These are phyloP conservation scores for Nasonovia ribisnigri DNA, from an alignment of 2,888 invertebrate species.

Conservation along the genomic window DNA sequence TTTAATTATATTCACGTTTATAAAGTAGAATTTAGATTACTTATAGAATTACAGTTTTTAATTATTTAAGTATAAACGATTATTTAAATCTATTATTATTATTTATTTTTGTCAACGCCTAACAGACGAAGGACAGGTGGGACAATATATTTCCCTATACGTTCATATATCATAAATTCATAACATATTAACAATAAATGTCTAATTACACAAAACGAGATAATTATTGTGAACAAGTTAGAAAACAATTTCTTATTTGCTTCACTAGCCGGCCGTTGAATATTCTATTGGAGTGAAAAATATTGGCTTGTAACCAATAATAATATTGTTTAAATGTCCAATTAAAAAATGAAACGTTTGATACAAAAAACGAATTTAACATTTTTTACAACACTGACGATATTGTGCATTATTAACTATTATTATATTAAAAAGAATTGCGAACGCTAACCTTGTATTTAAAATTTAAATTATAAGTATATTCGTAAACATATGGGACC, in stretches of 20 bases:
- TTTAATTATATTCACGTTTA: not conserved
- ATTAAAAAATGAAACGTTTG: not conserved
- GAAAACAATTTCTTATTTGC: too few relatives aligned
- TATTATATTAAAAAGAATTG: not conserved
- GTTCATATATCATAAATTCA: not conserved
- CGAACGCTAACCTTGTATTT: not conserved
- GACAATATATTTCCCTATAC: not conserved
- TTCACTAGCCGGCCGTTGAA: too few relatives aligned
- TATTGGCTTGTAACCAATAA: too few relatives aligned
- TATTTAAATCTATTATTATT: not conserved
- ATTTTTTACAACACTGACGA: not conserved
- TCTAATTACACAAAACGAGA: not conserved
- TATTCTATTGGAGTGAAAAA: too few relatives aligned
- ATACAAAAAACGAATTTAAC: not conserved
- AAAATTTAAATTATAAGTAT: not conserved
- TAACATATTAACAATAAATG: not conserved
- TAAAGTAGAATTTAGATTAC: not conserved
- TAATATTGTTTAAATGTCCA: too few relatives aligned
- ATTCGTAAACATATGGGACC: not conserved
- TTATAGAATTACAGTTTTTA: not conserved
- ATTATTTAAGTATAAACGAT: not conserved
- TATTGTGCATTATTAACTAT: not conserved
- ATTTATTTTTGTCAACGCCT: not conserved
- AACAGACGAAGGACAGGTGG: not conserved
- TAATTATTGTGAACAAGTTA: not conserved